Base-by-base conservation (phyloP, 2,797 vertebrate genomes). In the Sebastes kiyomatsui region DNA sequence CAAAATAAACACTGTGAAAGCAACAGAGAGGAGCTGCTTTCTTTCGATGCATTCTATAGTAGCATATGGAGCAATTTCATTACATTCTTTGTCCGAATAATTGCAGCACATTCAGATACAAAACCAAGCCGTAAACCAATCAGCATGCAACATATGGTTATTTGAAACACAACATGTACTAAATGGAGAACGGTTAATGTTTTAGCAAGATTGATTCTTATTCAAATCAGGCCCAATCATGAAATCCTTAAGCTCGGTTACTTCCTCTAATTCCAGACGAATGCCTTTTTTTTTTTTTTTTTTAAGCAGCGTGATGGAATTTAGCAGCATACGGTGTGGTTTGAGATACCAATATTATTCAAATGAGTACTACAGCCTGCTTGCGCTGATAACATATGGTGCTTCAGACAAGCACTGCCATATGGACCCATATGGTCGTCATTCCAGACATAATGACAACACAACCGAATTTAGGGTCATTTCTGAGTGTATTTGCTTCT, bases 381-480 rank as follows among this genome's bases (percentile, higher is more conserved):
- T 85, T 84, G 79, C 68, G 79, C 87, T 85, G 87, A 92, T 90
- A 90, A 92, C 94, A 95, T 94, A 94, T 94, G 93, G 91, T 72
- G 88, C 84, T 90, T 92, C 81, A 93, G 86, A 95, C 84, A 88
- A 87, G 81, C 79, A 55, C 75, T 77, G 88, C 94, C 94, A 95
- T 94, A 95, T 93, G 95, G 90, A 90, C 90, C 84, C 94, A 94
- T 94, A 95, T 93, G 93, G 93, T 85, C 75, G 52, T 83, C 87
- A 89, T 90, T 94, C 87, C 85, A 92, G 88, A 93, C 91, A 92
- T 94, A 94, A 96, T 92, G 91, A 94, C 92, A 93, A 91, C 92
- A 91, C 88, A 92, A 93, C 88, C 90, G 90, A 90, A 93, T 94
- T 89, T 88, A 90, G 93, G 93, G 92, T 95, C 85, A 90, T 91